Evolutionary conservation across 1,140 invertebrate species (phyloP).

Genomic region (Venturia canescens): DNA sequence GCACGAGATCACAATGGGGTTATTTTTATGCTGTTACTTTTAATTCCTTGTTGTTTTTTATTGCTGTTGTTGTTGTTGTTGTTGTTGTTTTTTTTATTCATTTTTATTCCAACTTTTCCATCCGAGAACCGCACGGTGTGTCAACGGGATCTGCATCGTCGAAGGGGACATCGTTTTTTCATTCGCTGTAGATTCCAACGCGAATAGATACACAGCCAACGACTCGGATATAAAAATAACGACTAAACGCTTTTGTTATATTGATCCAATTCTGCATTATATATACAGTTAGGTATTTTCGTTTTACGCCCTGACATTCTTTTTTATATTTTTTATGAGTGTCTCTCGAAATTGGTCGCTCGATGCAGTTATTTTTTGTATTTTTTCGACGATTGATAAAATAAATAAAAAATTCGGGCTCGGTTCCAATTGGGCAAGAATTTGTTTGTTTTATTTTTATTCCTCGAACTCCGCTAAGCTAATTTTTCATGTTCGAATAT

Average conservation of each 20-base stretch:
- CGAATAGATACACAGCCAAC: too few relatives aligned
- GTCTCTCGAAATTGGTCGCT: neutral
- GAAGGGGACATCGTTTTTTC: neutral
- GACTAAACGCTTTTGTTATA: too few relatives aligned
- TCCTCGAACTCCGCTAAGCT: too few relatives aligned
- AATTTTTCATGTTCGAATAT: neutral
- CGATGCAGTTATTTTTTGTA: neutral
- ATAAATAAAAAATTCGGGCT: neutral
- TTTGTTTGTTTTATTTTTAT: neutral
- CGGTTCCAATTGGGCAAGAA: neutral
- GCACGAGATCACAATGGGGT: neutral
- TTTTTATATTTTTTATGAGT: neutral
- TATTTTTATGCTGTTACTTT: conserved; percentile 5
- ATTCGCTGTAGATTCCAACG: neutral
- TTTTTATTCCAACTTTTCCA: too few relatives aligned
- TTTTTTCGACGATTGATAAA: neutral
- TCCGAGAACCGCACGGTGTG: too few relatives aligned
- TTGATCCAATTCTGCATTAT: too few relatives aligned
- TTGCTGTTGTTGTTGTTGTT: neutral
- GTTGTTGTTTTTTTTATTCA: neutral
- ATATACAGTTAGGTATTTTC: too few relatives aligned
- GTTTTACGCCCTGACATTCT: neutral
- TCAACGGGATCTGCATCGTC: too few relatives aligned
- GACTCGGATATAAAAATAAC: too few relatives aligned
- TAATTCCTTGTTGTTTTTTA: neutral